These are phyloP conservation scores for Diceros bicornis DNA, from an alignment of 2,797 vertebrate genomes.

Conservation along the genomic window DNA sequence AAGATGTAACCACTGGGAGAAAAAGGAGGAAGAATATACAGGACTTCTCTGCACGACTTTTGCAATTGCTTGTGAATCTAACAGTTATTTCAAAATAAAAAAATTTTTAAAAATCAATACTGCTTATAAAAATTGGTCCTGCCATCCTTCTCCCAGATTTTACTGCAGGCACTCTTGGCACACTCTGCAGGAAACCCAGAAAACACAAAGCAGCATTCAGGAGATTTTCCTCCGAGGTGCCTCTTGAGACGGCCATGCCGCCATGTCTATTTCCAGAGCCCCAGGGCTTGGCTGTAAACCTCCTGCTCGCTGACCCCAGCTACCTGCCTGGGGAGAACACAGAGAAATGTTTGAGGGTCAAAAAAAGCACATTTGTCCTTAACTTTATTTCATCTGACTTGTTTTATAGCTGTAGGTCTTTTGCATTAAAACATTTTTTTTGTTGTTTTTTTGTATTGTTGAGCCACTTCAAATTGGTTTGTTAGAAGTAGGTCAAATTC, in stretches of 20 bases:
- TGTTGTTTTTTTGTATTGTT: not conserved
- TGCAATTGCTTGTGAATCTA: not conserved
- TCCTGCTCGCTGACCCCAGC: not conserved
- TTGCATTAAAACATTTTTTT: not conserved
- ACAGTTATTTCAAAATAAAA: not conserved
- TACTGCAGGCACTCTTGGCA: rapidly evolving
- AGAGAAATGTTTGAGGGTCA: not conserved
- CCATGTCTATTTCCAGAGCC: not conserved
- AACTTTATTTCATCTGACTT: not conserved
- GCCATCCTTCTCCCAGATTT: not conserved
- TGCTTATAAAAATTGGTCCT: not conserved
- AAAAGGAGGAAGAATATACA: not conserved
- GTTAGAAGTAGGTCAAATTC: not conserved
- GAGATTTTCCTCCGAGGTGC: not conserved
- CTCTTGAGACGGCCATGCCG: rapidly evolving
- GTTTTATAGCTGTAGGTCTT: not conserved
- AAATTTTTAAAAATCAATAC: not conserved
- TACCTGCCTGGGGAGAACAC: not conserved
- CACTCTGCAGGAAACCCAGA: not conserved
- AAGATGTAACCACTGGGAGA: too few relatives aligned
- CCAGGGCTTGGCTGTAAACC: not conserved
- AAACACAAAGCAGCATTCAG: not conserved
- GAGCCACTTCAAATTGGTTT: not conserved
- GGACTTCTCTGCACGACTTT: not conserved
- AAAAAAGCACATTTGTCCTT: not conserved